phyloP scores from a whole-genome alignment of 1,140 invertebrate genomes.

The Neotoxoptera formosana region DNA sequence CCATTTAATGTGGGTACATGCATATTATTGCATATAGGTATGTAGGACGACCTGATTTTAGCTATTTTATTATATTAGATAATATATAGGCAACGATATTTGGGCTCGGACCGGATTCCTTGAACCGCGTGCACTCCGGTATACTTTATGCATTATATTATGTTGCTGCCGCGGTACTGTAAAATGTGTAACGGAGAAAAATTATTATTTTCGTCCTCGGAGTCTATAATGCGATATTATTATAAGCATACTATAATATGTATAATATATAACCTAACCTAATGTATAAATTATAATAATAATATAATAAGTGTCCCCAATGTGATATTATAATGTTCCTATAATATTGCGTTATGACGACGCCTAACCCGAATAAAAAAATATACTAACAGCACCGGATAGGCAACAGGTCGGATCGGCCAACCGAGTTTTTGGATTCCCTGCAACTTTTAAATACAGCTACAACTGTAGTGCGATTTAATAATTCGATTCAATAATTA shows the following conservation, averaged over 20 bases:
- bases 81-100: background rate
- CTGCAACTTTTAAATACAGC: no score
- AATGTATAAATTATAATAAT: background rate
- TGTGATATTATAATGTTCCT: background rate
- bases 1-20: background rate
- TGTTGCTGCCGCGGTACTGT: background rate
- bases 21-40: background rate
- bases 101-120: background rate
- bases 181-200: background rate
- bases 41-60: background rate
- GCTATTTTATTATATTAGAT: background rate
- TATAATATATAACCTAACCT: no score
- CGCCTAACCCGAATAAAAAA: background rate
- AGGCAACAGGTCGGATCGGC: no score
- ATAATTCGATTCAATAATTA: no score
- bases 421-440: no score
- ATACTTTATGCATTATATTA: no score
- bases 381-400: no score
- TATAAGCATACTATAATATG: background rate
- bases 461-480: no score
- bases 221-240: background rate
- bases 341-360: background rate
- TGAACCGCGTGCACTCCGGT: background rate
- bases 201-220: background rate
- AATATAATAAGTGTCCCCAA: background rate